Evolutionary conservation across 2,113 vertebrate species (phyloP), one percentile per base, ranked within the genome.

Genomic region (Gavialis gangeticus): DNA sequence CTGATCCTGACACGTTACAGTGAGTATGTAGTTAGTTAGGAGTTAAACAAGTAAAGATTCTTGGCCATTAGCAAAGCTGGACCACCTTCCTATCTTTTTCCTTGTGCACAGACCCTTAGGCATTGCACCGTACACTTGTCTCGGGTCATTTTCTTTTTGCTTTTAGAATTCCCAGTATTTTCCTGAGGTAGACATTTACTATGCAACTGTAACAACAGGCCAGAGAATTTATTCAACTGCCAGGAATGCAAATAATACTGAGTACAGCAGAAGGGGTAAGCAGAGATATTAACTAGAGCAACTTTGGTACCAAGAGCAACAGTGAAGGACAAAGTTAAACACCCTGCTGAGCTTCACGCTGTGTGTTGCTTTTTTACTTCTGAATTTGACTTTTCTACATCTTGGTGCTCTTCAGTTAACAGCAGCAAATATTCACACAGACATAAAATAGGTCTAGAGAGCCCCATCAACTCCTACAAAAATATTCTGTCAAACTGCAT

Each of bases 101-200:
- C 58, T 30, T 4, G 4, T 58, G 22, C 1, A 69, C 12, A 57
- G 71, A 19, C 19, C 18, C 8, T 90, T 46, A 24, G 4, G 24
- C 28, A 2, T 73, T 77, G 59, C 24, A 78, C 30, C 73, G 12
- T 82, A 78, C 25, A 24, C 56, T 60, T 2, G 0, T 0, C 16
- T 90, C 57, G 2, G 3, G 19, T 66, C 9, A 62, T 87, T 92
- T 97, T 37, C 21, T 3, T 79, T 87, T 94, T 69, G 3, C 12
- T 95, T 83, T 27, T 67, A 75, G 92, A 92, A 56, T 2, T 77
- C 8, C 46, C 46, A 46, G 46, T 9, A 15, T 54, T 82, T 92
- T 30, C 21, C 37, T 93, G 9, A 1, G n/a, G 24, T 79, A 82
- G 28, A 87, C 57, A 84, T n/a, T 87, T 82, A 25, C 7, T 59